A percentile compares a stretch with the other conserved stretches of the same genome.
phyloP scores from a whole-genome alignment of 2,888 invertebrate species.

The Monoplex corrugatus region DNA sequence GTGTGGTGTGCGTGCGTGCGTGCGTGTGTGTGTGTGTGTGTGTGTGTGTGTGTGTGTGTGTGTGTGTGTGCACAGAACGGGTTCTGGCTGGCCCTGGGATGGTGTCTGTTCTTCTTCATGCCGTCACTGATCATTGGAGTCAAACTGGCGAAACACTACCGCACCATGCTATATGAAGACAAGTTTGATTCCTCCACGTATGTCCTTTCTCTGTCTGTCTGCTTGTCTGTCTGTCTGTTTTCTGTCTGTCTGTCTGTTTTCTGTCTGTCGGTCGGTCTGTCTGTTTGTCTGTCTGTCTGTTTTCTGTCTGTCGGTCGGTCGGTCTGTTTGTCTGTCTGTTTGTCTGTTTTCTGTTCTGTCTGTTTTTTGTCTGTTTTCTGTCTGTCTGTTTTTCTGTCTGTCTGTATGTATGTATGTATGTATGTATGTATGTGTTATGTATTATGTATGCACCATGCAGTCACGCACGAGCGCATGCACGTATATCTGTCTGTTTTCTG shows the following conservation, averaged over 20 bases:
- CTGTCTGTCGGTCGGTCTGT: constrained; percentile 18
- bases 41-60: constrained; percentile 18
- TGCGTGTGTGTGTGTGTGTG: neutral
- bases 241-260: too few relatives aligned
- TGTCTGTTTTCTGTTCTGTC: too few relatives aligned
- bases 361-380: neutral
- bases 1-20: constrained; percentile 7
- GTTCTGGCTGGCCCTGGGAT: constrained; percentile 93
- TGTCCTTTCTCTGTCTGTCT: constrained; percentile 27
- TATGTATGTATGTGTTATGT: constrained; percentile 22
- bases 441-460: too few relatives aligned
- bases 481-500: too few relatives aligned
- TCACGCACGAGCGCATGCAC: too few relatives aligned
- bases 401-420: neutral
- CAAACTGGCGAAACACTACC: constrained; percentile 85
- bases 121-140: constrained; percentile 90
- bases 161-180: constrained; percentile 55
- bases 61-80: constrained; percentile 87
- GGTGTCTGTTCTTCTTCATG: constrained; percentile 90
- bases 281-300: constrained; percentile 13
- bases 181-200: constrained; percentile 34
- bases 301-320: neutral
- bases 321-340: too few relatives aligned
- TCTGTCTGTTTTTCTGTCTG: neutral
- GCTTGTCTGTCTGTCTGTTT: constrained; percentile 27